phyloP scores from a whole-genome alignment of 2,888 invertebrate species.

The Odiellus spinosus region DNA sequence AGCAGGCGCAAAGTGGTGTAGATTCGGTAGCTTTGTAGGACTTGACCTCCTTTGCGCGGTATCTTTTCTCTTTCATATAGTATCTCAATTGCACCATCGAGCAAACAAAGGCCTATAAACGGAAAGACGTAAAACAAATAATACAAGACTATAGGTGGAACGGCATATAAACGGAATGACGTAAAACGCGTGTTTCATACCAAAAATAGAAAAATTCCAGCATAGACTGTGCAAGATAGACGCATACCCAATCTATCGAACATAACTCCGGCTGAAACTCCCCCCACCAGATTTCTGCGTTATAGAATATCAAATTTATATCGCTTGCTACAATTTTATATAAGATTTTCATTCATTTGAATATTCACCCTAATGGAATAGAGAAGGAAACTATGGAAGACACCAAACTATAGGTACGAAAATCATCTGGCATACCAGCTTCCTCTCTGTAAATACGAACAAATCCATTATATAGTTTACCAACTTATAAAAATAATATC shows the following conservation, averaged over 20 bases:
- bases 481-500: neutral
- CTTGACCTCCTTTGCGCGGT: too few relatives aligned
- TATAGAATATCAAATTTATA: neutral
- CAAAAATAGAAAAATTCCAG: constrained; percentile 9
- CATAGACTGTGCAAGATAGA: constrained; percentile 12
- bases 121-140: too few relatives aligned
- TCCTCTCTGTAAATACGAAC: constrained; percentile 1
- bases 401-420: constrained; percentile 16
- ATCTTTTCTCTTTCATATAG: too few relatives aligned
- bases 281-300: constrained; percentile 15
- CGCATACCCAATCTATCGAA: constrained; percentile 15
- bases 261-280: constrained; percentile 15
- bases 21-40: too few relatives aligned
- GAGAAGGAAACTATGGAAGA: constrained; percentile 16
- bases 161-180: too few relatives aligned
- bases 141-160: too few relatives aligned
- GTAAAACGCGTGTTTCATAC: neutral
- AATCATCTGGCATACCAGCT: constrained; percentile 13
- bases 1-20: too few relatives aligned
- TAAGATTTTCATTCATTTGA: neutral
- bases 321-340: neutral
- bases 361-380: constrained; percentile 16
- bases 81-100: too few relatives aligned
- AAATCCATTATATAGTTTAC: neutral
- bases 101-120: too few relatives aligned